Conservation (phyloP, 1,140 invertebrate genomes). For the Diorhabda elongata region DNA sequence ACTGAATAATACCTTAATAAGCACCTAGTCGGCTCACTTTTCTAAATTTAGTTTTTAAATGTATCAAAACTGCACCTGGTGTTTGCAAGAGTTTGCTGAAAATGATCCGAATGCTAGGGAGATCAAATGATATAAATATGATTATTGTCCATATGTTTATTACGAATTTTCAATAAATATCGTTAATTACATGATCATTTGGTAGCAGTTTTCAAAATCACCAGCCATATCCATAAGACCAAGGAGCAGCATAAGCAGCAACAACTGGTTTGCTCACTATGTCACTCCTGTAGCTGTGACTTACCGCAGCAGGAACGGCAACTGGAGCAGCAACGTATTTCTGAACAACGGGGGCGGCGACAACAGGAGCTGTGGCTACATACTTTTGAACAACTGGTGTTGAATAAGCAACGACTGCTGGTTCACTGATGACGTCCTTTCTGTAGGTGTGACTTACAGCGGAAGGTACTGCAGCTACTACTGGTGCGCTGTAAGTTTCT, state of each 20-base stretch:
- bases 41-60: too few relatives aligned
- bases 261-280: constrained; percentile 26
- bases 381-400: constrained; percentile 1
- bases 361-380: constrained; percentile 8
- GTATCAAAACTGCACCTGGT: too few relatives aligned
- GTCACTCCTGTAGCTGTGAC: constrained; percentile 25
- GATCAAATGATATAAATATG: too few relatives aligned
- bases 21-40: too few relatives aligned
- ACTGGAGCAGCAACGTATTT: constrained; percentile 15
- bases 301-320: constrained; percentile 24
- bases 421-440: constrained; percentile 26
- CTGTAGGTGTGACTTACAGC: constrained; percentile 24
- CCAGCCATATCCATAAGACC: too few relatives aligned
- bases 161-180: too few relatives aligned
- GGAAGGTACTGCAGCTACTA: constrained; percentile 16
- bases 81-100: too few relatives aligned
- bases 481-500: background rate
- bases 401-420: constrained; percentile 16
- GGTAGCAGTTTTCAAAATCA: too few relatives aligned
- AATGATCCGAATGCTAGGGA: too few relatives aligned
- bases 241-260: constrained; percentile 19
- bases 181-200: too few relatives aligned
- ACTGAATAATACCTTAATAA: too few relatives aligned
- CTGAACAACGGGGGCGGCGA: background rate
- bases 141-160: too few relatives aligned